These are phyloP conservation scores for Carduelis carduelis DNA, from an alignment of 2,797 vertebrate genomes.

Conservation along the genomic window DNA sequence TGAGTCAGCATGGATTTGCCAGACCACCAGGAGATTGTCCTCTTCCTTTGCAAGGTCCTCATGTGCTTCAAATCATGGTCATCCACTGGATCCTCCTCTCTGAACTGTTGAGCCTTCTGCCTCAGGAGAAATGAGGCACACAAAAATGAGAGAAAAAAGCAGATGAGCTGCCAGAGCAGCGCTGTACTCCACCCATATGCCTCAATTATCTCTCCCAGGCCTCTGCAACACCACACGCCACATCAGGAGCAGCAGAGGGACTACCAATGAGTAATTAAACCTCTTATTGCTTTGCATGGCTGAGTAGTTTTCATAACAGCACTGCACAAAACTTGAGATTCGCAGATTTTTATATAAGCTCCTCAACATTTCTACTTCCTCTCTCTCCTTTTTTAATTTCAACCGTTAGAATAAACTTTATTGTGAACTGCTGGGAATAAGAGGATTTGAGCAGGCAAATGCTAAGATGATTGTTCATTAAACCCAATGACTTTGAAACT, in stretches of 20 bases:
- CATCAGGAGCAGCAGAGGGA: constrained; percentile 40
- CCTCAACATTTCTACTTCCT: constrained; percentile 56
- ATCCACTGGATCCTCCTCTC: background rate
- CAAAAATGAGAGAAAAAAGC: background rate
- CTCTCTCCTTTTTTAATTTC: constrained; percentile 62
- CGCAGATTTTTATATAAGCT: constrained; percentile 54
- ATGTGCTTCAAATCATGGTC: background rate
- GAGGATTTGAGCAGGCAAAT: constrained; percentile 43
- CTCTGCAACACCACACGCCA: constrained; percentile 29
- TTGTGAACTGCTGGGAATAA: constrained; percentile 46
- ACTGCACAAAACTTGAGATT: constrained; percentile 23
- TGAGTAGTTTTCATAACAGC: constrained; percentile 51
- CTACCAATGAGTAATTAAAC: constrained; percentile 34
- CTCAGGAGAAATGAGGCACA: background rate
- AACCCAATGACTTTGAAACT: constrained; percentile 58
- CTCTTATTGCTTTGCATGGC: constrained; percentile 36
- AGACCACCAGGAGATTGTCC: background rate
- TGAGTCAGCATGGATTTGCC: rapidly evolving
- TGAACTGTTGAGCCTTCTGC: background rate
- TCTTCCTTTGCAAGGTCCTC: background rate
- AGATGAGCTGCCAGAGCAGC: background rate
- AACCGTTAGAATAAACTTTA: constrained; percentile 56
- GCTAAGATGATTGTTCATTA: constrained; percentile 61
- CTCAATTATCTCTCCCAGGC: constrained; percentile 64
- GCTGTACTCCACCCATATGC: constrained; percentile 41